Evolutionary conservation across 2,888 invertebrate species (phyloP), one percentile per base, ranked within the genome.

Genomic region (Nemotelus pantherinus): DNA sequence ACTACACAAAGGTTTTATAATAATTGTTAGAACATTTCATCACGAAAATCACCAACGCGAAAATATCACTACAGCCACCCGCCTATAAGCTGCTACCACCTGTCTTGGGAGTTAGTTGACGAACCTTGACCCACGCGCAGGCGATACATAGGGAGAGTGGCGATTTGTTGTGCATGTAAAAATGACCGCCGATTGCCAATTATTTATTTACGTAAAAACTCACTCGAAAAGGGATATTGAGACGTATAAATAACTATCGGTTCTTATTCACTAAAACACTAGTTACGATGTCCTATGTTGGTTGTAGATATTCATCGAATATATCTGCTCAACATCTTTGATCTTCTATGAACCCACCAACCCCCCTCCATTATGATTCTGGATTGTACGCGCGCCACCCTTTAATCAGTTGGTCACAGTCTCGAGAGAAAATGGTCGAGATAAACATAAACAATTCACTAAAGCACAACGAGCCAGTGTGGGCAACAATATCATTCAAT

Each of bases 41-140:
- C 44, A 43, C 43, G 70, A 70, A 53, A 55, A 70, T 53, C 72
- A 74, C 60, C 47, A 72, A 58, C 72, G 45, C 72, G 72, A 47
- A 60, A 58, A 72, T 72, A 48, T 74, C 74, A 74, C 74, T 74
- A 41, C 74, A 70, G 9, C 55, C 53, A 70, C 70, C 70, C 55
- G 70, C 53, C 70, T 47, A 44, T 9, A 9, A 41, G 41, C 43
- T 25, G 63, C 45, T 45, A 10, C 39, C 70, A 70, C 53, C 70
- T 70, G 70, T 53, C 70, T 53, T 41, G 70, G 70, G 70, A 70
- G 70, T 55, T 48, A 25, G 39, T 50, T 44, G 53, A 3, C 9
- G n/a, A 43, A 39, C 60, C 60, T 25, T 25, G 60, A 39, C 5
- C 3, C 2, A 57, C 10, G 10, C 10, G 10, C 25, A 25, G 39